Base-by-base conservation (phyloP, 1,140 invertebrate species). In the Gryllus bimaculatus region DNA sequence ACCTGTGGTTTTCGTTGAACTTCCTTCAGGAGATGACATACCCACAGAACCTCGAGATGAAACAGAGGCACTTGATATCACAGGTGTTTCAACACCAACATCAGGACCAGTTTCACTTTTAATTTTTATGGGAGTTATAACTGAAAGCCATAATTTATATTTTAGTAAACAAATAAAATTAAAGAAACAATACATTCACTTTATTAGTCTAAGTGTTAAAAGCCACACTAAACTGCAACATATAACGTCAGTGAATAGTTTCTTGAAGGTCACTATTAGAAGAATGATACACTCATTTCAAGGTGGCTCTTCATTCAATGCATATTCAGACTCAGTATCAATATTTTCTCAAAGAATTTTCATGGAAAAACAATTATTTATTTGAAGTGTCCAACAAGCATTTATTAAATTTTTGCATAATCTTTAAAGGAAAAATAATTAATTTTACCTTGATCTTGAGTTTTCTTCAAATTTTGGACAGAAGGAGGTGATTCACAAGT, bases 1-100 rank as follows among this genome's bases (percentile, higher is more conserved):
- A 79, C 78, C 78, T 54, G 78, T 79, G n/a, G 73, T 79, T 75
- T 75, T 79, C 10, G 66, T 79, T 47, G 78, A 8, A 8, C 49
- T 47, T 75, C 73, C 47, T 74, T 79, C 78, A 74, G 78, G 78
- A 48, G 78, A 79, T n/a, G 74, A 47, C 26, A 74, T 74, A 39
- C 54, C 54, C 10, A 18, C 54, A 66, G 54, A 13, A 75, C 74
- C 21, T 13, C 54, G 54, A 13, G 54, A 13, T 66, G 54, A 66
- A 10, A 66, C 54, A 18, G 54, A 13, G 10, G 18, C 54, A 66
- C 18, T 66, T 66, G 54, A 10, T 39, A 39, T 39, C 39, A 77
- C 10, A 26, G 39, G 76, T 39, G 76, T 47, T 18, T 77, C 21
- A 21, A n/a, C 18, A 66, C 18, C 18, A 66, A 10, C 54, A 13